These are phyloP conservation scores for Minunthozetes semirufus DNA, from an alignment of 2,888 invertebrate species.

Conservation along the genomic window DNA sequence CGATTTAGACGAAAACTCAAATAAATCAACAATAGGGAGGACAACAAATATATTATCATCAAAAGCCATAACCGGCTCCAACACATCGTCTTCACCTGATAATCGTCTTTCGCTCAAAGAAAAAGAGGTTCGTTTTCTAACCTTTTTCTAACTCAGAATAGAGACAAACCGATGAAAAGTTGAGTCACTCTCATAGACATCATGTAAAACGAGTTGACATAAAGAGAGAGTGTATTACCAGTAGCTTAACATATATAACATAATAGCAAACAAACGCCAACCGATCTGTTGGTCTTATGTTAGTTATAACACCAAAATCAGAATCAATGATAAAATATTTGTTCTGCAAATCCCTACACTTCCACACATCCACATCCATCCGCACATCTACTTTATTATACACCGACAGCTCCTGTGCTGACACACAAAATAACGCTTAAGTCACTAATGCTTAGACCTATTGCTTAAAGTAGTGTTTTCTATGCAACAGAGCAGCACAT, in stretches of 20 bases:
- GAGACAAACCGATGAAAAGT: neutral
- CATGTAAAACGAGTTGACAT: constrained; percentile 9
- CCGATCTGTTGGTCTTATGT: neutral
- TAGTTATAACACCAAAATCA: neutral
- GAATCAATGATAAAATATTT: constrained; percentile 17
- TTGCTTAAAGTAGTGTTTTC: neutral
- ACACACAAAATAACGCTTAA: too few species aligned
- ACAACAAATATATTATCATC: neutral
- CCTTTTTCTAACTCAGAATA: neutral
- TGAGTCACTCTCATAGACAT: neutral
- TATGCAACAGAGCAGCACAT: neutral
- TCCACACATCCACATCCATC: neutral
- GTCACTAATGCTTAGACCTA: neutral
- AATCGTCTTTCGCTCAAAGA: constrained; percentile 1
- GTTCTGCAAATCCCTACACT: constrained; percentile 3
- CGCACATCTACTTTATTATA: too few species aligned
- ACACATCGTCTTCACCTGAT: neutral
- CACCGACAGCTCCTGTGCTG: too few species aligned
- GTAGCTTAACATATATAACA: neutral
- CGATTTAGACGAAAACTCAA: neutral
- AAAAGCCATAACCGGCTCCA: neutral
- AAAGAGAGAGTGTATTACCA: neutral
- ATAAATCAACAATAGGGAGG: neutral
- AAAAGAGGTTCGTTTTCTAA: constrained; percentile 13
- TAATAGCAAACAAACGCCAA: constrained; percentile 1